Evolutionary conservation across 2,888 invertebrate genomes (phyloP).

Genomic region (Troilus luridus): DNA sequence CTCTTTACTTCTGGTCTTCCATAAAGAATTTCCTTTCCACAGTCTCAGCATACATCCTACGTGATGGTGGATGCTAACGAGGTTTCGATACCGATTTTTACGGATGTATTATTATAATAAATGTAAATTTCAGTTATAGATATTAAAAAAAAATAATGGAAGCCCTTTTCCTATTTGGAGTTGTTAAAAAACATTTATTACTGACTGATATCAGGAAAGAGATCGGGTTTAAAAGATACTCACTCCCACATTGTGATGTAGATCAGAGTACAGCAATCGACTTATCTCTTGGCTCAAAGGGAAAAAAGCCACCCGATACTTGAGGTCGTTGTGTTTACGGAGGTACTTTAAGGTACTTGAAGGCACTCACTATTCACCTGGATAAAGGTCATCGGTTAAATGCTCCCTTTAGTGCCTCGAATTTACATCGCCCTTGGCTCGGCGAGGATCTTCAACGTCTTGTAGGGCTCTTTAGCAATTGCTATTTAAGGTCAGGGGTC

Average conservation of each 20-base stretch:
- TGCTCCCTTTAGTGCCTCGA: not conserved
- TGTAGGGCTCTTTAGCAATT: not conserved
- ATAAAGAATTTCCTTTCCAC: too few relatives aligned
- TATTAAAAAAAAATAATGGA: too few relatives aligned
- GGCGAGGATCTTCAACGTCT: not conserved
- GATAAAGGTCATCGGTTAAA: slow-evolving; percentile 16
- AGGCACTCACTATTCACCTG: not conserved
- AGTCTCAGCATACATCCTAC: too few relatives aligned
- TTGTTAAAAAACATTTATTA: not conserved
- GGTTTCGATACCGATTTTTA: too few relatives aligned
- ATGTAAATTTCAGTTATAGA: too few relatives aligned
- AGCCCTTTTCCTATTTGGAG: not conserved
- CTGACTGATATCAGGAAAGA: not conserved
- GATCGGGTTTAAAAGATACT: not conserved
- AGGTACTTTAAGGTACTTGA: not conserved
- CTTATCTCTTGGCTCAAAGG: not conserved
- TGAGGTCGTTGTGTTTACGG: not conserved
- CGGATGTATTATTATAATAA: too few relatives aligned
- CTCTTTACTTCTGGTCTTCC: too few relatives aligned
- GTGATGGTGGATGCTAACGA: too few relatives aligned
- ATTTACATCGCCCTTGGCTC: not conserved
- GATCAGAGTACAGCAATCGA: not conserved
- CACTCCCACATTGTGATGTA: not conserved
- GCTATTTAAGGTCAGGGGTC: not conserved
- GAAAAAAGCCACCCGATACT: not conserved